phyloP scores from a whole-genome alignment of 2,113 vertebrate genomes.

The Triplophysa dalaica region DNA sequence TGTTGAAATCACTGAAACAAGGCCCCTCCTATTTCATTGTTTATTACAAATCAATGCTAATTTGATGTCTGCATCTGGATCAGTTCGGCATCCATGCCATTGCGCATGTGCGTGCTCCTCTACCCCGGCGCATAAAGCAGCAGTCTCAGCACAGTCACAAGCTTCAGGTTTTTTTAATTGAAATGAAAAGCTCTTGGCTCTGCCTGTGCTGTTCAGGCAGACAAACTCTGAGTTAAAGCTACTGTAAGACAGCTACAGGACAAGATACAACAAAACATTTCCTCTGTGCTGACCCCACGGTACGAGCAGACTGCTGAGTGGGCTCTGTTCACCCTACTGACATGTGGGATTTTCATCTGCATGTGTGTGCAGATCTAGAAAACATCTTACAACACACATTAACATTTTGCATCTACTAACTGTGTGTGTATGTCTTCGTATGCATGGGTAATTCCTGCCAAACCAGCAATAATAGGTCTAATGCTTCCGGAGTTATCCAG shows the following conservation, averaged over 20 bases:
- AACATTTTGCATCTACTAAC: not conserved
- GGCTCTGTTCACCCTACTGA: not conserved
- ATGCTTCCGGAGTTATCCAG: conserved; percentile 97
- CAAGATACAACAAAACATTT: conserved; percentile 13
- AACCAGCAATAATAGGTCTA: conserved; percentile 91
- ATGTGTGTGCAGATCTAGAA: conserved; percentile 15
- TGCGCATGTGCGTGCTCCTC: conserved; percentile 25
- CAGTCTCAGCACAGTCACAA: conserved; percentile 44
- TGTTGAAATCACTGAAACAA: no score
- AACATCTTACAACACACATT: not conserved
- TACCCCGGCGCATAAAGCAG: conserved; percentile 34
- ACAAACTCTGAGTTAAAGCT: conserved; percentile 34
- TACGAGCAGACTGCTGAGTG: conserved; percentile 7
- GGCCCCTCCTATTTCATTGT: no score
- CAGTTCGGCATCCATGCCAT: not conserved
- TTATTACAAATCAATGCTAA: not conserved
- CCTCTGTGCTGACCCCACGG: conserved; percentile 37
- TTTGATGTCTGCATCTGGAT: not conserved
- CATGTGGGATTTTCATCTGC: conserved; percentile 25
- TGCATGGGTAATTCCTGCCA: conserved; percentile 79
- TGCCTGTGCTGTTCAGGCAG: conserved; percentile 17
- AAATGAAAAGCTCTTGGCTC: conserved; percentile 43
- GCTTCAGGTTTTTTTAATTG: conserved; percentile 30
- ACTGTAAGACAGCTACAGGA: not conserved
- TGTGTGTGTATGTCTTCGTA: conserved; percentile 26